Evolutionary conservation across 2,797 vertebrate genomes (phyloP).

Genomic region (Sebastes oblongus): DNA sequence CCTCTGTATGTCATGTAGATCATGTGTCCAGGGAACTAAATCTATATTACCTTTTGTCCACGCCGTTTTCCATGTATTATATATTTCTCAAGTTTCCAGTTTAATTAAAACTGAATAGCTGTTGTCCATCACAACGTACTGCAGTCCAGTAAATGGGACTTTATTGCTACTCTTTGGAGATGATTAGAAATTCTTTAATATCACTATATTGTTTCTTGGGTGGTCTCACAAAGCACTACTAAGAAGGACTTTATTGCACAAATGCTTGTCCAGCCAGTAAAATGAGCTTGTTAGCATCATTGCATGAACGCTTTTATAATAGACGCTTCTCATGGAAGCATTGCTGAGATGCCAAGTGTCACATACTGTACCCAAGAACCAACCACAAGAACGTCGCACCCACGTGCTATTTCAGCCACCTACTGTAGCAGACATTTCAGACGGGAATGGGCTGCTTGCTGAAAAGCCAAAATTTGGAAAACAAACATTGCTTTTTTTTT

Average conservation of each 20-base stretch:
- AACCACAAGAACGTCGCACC: constrained; percentile 72
- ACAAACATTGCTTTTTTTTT: constrained; percentile 53
- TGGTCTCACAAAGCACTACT: constrained; percentile 59
- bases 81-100: constrained; percentile 19
- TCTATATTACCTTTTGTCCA: constrained; percentile 9
- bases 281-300: constrained; percentile 67
- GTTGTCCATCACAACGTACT: constrained; percentile 14
- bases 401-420: constrained; percentile 66
- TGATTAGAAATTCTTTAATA: constrained; percentile 40
- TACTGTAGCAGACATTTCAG: constrained; percentile 46
- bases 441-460: constrained; percentile 41
- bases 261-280: constrained; percentile 50
- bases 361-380: constrained; percentile 63
- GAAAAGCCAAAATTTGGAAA: constrained; percentile 52
- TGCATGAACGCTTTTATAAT: constrained; percentile 63
- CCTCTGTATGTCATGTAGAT: constrained; percentile 39
- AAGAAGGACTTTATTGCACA: constrained; percentile 45
- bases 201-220: constrained; percentile 51
- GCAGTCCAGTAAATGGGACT: constrained; percentile 7
- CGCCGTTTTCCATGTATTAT: not conserved
- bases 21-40: constrained; percentile 27
- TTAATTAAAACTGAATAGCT: constrained; percentile 48
- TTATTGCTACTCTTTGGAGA: constrained; percentile 15
- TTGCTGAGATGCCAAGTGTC: constrained; percentile 69
- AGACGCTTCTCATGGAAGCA: constrained; percentile 62